A percentile compares a stretch with the other conserved stretches of the same genome.
Evolutionary conservation across 2,797 vertebrate species (phyloP).

Genomic region (Melanotaenia nigrans): DNA sequence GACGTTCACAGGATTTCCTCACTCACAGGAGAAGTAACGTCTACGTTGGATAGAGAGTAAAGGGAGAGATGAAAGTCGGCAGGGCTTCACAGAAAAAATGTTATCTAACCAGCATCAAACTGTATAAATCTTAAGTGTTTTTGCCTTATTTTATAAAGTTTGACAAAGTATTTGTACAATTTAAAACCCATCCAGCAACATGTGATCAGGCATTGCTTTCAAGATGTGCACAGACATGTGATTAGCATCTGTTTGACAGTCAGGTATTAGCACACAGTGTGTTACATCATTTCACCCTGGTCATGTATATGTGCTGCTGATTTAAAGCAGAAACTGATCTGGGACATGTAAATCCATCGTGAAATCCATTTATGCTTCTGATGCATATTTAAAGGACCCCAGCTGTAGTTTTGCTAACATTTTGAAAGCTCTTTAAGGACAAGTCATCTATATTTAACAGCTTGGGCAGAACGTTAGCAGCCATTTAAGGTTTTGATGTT

Average conservation of each 20-base stretch:
- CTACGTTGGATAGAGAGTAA: neutral
- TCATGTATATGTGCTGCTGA: neutral
- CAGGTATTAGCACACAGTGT: neutral
- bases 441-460: neutral
- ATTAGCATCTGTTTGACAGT: neutral
- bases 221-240: neutral
- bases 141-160: too few species aligned
- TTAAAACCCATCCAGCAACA: neutral
- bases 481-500: neutral
- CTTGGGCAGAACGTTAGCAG: neutral
- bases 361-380: neutral
- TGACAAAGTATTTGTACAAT: neutral
- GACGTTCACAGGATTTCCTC: too few species aligned
- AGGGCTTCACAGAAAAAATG: too few species aligned
- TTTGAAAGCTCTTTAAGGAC: neutral
- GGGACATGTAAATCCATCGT: neutral
- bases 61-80: neutral
- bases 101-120: neutral
- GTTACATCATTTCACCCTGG: neutral
- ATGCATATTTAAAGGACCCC: neutral
- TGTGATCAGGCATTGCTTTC: neutral
- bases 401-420: neutral
- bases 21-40: neutral
- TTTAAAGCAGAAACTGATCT: neutral
- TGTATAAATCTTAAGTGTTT: neutral